A percentile compares a stretch with the other conserved stretches of the same genome.
These are phyloP conservation scores for Corythaeola cristata DNA, from an alignment of 2,113 vertebrate genomes.

Conservation along the genomic window DNA sequence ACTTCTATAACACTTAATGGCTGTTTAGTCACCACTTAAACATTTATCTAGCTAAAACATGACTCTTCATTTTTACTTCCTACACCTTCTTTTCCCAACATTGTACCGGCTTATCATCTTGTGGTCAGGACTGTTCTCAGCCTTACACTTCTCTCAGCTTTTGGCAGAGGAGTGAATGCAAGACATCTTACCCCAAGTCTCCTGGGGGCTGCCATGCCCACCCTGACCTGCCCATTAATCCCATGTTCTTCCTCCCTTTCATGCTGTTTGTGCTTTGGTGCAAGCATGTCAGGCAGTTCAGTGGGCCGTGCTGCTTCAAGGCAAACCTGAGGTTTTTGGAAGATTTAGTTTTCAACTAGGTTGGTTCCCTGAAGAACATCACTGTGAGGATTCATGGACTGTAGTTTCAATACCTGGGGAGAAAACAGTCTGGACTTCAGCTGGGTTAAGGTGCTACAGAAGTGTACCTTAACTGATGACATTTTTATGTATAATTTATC, in stretches of 20 bases:
- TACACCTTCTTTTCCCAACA: not conserved
- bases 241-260: not conserved
- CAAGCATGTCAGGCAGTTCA: not conserved
- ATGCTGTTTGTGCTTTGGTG: not conserved
- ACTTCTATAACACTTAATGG: not conserved
- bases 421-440: not conserved
- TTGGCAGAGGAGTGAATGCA: not conserved
- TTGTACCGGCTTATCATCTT: not conserved
- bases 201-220: not conserved
- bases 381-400: not conserved
- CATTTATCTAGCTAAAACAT: not conserved
- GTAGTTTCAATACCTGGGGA: not conserved
- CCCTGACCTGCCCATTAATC: not conserved
- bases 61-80: not conserved
- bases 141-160: not conserved
- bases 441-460: not conserved
- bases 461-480: not conserved
- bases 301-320: not conserved
- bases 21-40: not conserved
- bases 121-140: not conserved
- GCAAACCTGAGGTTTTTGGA: not conserved
- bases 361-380: not conserved
- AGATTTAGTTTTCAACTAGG: not conserved
- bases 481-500: not conserved
- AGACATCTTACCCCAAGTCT: fast-evolving